Base-by-base conservation (phyloP, 2,888 invertebrate genomes). In the Hetaerina titia region DNA sequence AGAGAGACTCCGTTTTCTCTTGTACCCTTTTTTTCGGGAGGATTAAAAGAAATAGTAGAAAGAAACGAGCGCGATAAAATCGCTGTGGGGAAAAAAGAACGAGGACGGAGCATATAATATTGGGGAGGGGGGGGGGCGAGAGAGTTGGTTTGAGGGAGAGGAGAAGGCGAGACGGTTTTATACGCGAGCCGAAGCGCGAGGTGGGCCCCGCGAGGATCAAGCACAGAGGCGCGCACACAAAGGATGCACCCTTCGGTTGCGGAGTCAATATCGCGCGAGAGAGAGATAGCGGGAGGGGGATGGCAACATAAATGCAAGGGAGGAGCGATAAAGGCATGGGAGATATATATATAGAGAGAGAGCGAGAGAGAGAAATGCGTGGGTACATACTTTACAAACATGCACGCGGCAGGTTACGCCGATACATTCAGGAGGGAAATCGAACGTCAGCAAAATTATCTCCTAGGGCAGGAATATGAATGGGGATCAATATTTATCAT, bases 211-310 rank as follows among this genome's bases (percentile, higher is more conserved):
- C 89, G 57, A 69, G 92, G 69, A 74, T 92, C 74, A 92, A 69
- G 81, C 81, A 92, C 69, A 22, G 64, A 45, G n/a, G 92, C 31
- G 56, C 9, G 56, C 69, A 92, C 74, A 92, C 92, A 92, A 92
- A 92, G 31, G 92, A 74, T 92, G 92, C 92, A 92, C 92, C 92
- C 92, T 92, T 74, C 57, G 74, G 56, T 56, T 69, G 69, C 56
- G 56, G 64, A 92, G 92, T 90, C 90, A 90, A 90, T 90, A 90
- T 90, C 63, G 17, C 64, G 31, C 25, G 64, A 31, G 89, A 89
- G 57, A 64, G 19, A 11, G 63, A n/a, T 15, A 58, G 92, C 22
- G 90, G 64, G 31, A 1, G 92, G n/a, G 60, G 17, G 88, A 56
- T 8, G 64, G 92, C n/a, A 9, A 7, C 22, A 64, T 8, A 31